Evolutionary conservation across 2,888 invertebrate species (phyloP), one percentile per base, ranked within the genome.

Genomic region (Drosophila mettleri): DNA sequence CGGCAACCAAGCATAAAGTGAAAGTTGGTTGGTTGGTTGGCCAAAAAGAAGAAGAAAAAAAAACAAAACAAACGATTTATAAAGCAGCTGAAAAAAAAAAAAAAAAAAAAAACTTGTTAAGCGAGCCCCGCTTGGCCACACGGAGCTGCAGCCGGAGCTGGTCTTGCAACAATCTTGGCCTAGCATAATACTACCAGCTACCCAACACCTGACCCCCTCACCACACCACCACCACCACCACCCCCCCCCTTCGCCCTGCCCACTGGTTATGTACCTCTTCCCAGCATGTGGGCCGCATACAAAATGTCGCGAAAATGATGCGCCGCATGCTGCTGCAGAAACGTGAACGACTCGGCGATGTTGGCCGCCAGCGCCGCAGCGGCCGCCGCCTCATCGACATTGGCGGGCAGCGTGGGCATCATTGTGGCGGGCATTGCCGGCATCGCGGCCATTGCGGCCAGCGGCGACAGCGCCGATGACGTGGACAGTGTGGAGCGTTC

Each of bases 231-330:
- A 5, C 24, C 43, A 4, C 29, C 48, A 34, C 27, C 49, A 46
- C 7, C 20, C 9, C 16, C 14, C 22, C 24, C 31, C 12, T 3
- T 12, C 34, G 22, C 7, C 16, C 20, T 18, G 24, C 39, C 16
- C 9, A 9, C 3, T 41, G 12, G 2, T 20, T 22, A 22, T 80
- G 93, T 93, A 94, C 94, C 94, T 94, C 93, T 93, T 78, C 91
- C 91, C 84, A 95, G 93, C 90, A 94, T 93, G 92, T 94, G 94
- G 80, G 94, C 94, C 73, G 94, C 94, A 83, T 95, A 92, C 93
- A 94, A 93, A 93, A 94, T 93, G 91, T 95, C 94, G 92, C 94
- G 94, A 88, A 94, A 93, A 90, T 94, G 94, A 84, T 90, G 90
- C 69, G 83, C 83, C 77, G 90, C 90, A 84, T 90, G 90, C 72